Evolutionary conservation across 1,140 invertebrate genomes (phyloP), one percentile per base, ranked within the genome.

Genomic region (Conus ventricosus): DNA sequence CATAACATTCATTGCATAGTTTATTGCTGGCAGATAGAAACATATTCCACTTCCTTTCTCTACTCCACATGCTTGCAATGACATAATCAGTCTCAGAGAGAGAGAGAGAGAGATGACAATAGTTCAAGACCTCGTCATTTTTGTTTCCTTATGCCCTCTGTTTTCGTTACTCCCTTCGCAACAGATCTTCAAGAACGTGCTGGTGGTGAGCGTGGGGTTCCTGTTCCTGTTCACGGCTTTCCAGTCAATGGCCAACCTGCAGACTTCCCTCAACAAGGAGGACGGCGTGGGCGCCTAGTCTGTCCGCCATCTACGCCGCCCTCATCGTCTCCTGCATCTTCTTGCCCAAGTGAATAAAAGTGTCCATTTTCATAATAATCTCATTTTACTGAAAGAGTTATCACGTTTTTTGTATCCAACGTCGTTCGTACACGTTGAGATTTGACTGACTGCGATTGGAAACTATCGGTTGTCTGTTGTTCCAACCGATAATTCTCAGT

Each of bases 261-360:
- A 95, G 91, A 93, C 92, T n/a, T 94, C 92, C n/a, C 88, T 95
- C 39, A 94, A 94, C 89, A 92, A 90, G 55, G 93, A 93, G 25
- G 92, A 93, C 15, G 92, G 93, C 23, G 83, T 95, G 8, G 94
- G 94, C 7, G 91, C 92, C 20, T 87, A 90, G 89, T 81, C 80
- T 91, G 57, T 80, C 89, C 83, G 83, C 87, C 53, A 81, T 91
- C 25, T 99, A 99, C 94, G 98, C 97, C 15, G 97, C 98, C 8
- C 96, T 99, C 57, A 97, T 99, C 25, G 95, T 99, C 0, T 98
- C 98, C n/a, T 99, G 98, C 95, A 97, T 99, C 95, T 98, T 99
- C 95, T 96, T 99, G 39, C 98, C 98, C 11, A 86, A 90, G 54
- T 85, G 60, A 71, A 57, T 11, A 39, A 39, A 39, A 39, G 39